Evolutionary conservation across 2,797 vertebrate genomes (phyloP).

Genomic region (Mus spretus): DNA sequence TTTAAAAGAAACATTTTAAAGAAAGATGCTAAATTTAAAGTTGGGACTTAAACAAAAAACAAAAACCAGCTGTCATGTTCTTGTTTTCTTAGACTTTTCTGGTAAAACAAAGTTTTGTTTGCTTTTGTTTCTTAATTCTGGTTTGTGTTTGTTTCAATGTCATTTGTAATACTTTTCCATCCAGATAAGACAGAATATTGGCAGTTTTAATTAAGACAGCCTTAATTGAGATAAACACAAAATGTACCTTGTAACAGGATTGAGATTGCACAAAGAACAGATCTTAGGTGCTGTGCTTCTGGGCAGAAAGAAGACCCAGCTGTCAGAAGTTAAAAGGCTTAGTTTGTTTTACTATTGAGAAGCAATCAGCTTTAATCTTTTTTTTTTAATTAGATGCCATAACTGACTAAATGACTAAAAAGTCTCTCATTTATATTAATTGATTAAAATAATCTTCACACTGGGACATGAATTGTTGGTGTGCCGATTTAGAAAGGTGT

Average conservation of each 20-base stretch:
- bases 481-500: conserved; percentile 16
- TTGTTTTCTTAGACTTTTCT: conserved; percentile 11
- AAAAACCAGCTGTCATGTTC: background rate
- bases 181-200: conserved; percentile 53
- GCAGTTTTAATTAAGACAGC: conserved; percentile 63
- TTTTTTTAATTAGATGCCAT: conserved; percentile 51
- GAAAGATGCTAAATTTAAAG: conserved; percentile 22
- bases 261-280: conserved; percentile 65
- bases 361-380: conserved; percentile 47
- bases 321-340: conserved; percentile 51
- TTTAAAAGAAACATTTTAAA: background rate
- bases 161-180: conserved; percentile 20
- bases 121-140: background rate
- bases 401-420: conserved; percentile 36
- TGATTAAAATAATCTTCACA: conserved; percentile 44
- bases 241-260: conserved; percentile 47
- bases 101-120: conserved; percentile 15
- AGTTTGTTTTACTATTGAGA: conserved; percentile 53
- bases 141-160: conserved; percentile 4
- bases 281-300: conserved; percentile 70
- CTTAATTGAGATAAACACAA: conserved; percentile 70
- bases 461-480: conserved; percentile 10
- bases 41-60: background rate
- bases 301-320: conserved; percentile 52
- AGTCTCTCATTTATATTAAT: background rate